Percentiles rank a stretch among this genome's conserved stretches.
Evolutionary conservation across 1,140 invertebrate species (phyloP).

Genomic region (Schlechtendalia chinensis): DNA sequence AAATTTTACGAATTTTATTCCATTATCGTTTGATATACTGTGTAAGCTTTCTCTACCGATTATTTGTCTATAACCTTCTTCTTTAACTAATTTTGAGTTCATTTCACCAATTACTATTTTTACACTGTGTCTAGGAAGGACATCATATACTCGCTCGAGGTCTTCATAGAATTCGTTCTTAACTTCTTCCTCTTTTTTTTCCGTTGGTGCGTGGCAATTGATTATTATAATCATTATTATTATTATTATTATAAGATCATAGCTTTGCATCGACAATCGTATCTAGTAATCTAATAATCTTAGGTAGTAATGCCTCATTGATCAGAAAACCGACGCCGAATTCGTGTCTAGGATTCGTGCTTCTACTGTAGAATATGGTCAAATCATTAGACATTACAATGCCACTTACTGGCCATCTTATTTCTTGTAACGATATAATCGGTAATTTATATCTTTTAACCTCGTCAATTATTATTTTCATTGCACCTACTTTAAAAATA

Average conservation of each 20-base stretch:
- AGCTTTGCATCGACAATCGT: too few species aligned
- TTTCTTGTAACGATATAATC: background rate
- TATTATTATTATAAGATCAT: too few species aligned
- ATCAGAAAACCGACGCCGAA: background rate
- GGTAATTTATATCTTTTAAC: background rate
- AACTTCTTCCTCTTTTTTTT: background rate
- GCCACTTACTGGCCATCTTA: too few species aligned
- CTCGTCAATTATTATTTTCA: too few species aligned
- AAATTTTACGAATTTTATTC: background rate
- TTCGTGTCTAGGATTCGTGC: background rate
- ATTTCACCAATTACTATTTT: background rate
- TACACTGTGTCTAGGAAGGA: background rate
- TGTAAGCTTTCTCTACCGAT: background rate
- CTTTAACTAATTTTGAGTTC: background rate
- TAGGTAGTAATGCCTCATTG: background rate
- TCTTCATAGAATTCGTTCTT: too few species aligned
- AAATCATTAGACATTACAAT: background rate
- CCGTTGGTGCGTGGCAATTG: background rate
- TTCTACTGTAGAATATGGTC: background rate
- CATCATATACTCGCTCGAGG: background rate
- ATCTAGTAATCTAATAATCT: background rate
- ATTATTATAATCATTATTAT: conserved; percentile 9
- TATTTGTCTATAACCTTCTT: background rate
- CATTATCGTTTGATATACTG: too few species aligned
- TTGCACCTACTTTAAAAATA: too few species aligned